Evolutionary conservation across 1,140 invertebrate genomes (phyloP), one percentile per base, ranked within the genome.

Genomic region (Drosophila parvula): DNA sequence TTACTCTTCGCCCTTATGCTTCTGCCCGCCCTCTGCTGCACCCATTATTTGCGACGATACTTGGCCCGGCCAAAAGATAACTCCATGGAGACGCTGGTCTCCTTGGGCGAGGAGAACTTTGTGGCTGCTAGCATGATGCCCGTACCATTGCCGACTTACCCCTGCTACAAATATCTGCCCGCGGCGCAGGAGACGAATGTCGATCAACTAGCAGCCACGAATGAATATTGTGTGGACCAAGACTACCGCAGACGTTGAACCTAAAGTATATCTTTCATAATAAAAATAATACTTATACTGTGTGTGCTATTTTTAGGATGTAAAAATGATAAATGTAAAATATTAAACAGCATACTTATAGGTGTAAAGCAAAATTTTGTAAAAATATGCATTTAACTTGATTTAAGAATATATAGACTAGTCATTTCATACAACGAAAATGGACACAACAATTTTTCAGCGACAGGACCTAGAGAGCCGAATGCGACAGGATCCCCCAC

Each of bases 11-110:
- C 69, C 12, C 6, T 59, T 9, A 41, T 77, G 4, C 51, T 77
- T 14, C n/a, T 74, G 12, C 74, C 70, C n/a, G 34, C 68, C 34
- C 11, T 74, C 9, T 73, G 43, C 27, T 73, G 56, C 36, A 30
- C 14, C 11, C 58, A 74, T 9, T 38, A n/a, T 6, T 9, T 74
- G 30, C 68, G 68, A 5, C 14, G 41, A 9, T 18, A n/a, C 18
- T 9, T 74, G 28, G 8, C 9, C 0, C 1, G 43, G 0, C 4
- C 0, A 4, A 8, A 18, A 14, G 5, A 10, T 18, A 2, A 8
- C 10, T 74, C 65, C 0, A 10, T 28, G 27, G 8, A 34, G 0
- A 2, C 47, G 4, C 32, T 63, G 11, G 12, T 63, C 4, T 36
- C 40, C 5, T 5, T 44, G n/a, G 16, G 40, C 7, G 55, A 38